Percentiles rank a stretch among this genome's conserved stretches.
phyloP scores from a whole-genome alignment of 2,888 invertebrate genomes.

The Notodonta ziczac region DNA sequence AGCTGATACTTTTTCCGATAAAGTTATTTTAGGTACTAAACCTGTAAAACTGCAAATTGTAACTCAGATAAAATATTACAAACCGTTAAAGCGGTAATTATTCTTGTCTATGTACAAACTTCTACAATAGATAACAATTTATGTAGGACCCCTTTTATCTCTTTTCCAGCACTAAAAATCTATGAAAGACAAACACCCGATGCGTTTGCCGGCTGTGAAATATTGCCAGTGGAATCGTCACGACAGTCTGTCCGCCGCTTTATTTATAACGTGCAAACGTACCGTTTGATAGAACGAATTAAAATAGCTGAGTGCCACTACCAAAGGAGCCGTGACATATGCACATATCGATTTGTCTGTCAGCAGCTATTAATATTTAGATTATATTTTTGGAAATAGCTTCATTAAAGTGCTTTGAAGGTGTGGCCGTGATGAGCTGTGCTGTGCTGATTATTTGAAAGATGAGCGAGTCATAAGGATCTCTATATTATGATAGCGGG shows the following conservation, averaged over 20 bases:
- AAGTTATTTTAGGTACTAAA: too few relatives aligned
- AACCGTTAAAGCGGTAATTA: too few relatives aligned
- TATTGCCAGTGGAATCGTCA: conserved; percentile 75
- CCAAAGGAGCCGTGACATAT: conserved; percentile 49
- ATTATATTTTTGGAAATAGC: conserved; percentile 34
- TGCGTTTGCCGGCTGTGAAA: conserved; percentile 73
- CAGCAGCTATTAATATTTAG: conserved; percentile 54
- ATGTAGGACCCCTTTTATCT: neutral
- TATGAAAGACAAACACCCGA: conserved; percentile 48
- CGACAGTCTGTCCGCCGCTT: conserved; percentile 70
- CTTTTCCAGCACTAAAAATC: conserved; percentile 34
- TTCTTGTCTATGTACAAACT: too few relatives aligned
- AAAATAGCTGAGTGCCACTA: conserved; percentile 46
- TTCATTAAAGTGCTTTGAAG: conserved; percentile 31
- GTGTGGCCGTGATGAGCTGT: conserved; percentile 17
- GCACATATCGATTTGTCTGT: conserved; percentile 62
- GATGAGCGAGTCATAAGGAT: neutral
- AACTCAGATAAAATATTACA: too few relatives aligned
- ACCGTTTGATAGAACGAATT: conserved; percentile 69
- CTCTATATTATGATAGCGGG: neutral
- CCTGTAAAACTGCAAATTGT: too few relatives aligned
- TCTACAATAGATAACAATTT: too few relatives aligned
- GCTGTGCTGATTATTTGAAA: neutral
- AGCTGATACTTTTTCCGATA: too few relatives aligned
- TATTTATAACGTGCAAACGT: conserved; percentile 77